Percentiles rank a stretch among this genome's conserved stretches.
These are phyloP conservation scores for Oreochromis tanganicae DNA, from an alignment of 2,113 vertebrate genomes.

Conservation along the genomic window DNA sequence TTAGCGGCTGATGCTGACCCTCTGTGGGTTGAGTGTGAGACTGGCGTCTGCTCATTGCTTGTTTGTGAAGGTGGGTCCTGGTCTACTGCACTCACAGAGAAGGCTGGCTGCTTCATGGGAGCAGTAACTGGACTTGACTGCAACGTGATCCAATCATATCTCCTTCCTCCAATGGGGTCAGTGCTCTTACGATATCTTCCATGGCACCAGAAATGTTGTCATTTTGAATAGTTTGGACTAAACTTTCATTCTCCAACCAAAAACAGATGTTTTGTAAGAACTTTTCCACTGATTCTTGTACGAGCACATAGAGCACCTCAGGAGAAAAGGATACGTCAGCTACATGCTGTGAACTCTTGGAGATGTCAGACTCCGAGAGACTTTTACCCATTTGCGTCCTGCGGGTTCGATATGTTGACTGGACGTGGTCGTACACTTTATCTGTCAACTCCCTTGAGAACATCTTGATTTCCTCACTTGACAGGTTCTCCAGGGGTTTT, in stretches of 20 bases:
- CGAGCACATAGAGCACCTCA: not conserved
- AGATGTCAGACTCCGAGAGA: not conserved
- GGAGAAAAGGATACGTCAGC: not conserved
- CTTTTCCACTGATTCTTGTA: not conserved
- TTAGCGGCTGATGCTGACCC: not conserved
- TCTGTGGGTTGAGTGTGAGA: not conserved
- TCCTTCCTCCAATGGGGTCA: not conserved
- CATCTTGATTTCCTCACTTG: not conserved
- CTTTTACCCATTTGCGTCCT: not conserved
- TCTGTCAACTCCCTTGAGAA: not conserved
- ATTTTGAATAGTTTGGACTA: not conserved
- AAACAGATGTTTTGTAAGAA: fast-evolving
- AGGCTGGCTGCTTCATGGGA: not conserved
- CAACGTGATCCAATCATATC: not conserved
- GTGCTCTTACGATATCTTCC: not conserved
- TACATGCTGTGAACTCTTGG: not conserved
- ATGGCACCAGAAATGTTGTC: not conserved
- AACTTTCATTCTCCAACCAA: not conserved
- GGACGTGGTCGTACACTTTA: not conserved
- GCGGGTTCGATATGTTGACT: not conserved
- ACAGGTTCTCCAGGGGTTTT: not conserved
- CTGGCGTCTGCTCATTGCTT: fast-evolving
- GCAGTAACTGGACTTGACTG: not conserved
- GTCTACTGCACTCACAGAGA: not conserved
- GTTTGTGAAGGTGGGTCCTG: not conserved